Evolutionary conservation across 2,113 vertebrate genomes (phyloP).

Genomic region (Hyla sarda): DNA sequence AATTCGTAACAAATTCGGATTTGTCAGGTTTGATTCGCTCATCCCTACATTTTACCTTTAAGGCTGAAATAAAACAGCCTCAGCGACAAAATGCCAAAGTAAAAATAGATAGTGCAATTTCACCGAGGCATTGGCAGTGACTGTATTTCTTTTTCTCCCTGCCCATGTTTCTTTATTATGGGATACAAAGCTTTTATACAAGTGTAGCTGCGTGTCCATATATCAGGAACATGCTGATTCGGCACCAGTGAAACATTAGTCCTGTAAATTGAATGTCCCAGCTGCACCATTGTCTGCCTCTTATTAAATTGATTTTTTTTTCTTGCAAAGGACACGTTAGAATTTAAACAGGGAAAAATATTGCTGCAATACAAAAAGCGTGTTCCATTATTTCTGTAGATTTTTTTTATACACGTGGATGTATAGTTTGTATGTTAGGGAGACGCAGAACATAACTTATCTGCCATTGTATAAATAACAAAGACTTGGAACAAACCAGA

Average conservation of each 20-base stretch:
- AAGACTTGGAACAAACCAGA: constrained; percentile 46
- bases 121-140: rapidly evolving
- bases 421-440: constrained; percentile 27
- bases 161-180: not conserved
- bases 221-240: constrained; percentile 41
- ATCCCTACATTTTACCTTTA: constrained; percentile 14
- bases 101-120: constrained; percentile 15
- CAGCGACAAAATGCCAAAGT: not conserved
- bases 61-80: not conserved
- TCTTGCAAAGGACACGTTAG: constrained; percentile 8
- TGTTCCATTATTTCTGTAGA: constrained; percentile 21
- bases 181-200: constrained; percentile 25
- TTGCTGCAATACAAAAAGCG: constrained; percentile 51
- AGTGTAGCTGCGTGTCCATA: constrained; percentile 8
- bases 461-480: constrained; percentile 26
- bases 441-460: constrained; percentile 9
- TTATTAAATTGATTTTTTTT: constrained; percentile 58
- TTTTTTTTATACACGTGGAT: constrained; percentile 32
- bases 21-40: too few species aligned
- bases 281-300: constrained; percentile 54
- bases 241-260: constrained; percentile 5
- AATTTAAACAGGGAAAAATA: constrained; percentile 47
- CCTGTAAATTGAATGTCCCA: constrained; percentile 6
- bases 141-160: constrained; percentile 1
- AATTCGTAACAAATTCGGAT: too few species aligned